A percentile compares a stretch with the other conserved stretches of the same genome.
Evolutionary conservation across 2,113 vertebrate genomes (phyloP).

Genomic region (Elgaria multicarinata): DNA sequence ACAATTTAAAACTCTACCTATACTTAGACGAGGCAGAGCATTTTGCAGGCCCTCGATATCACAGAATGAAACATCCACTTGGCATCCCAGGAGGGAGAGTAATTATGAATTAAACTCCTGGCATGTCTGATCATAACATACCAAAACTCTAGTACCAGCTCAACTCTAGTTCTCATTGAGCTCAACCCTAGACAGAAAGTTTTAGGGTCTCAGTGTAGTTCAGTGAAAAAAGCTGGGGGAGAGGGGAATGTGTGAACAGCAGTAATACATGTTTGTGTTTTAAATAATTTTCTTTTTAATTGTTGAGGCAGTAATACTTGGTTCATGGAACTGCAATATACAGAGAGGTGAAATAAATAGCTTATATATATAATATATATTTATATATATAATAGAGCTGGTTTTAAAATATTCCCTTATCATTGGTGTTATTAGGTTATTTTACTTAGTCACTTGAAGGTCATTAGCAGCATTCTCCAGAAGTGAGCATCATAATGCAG

Average conservation of each 20-base stretch:
- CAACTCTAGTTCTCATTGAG: neutral
- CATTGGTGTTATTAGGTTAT: constrained; percentile 85
- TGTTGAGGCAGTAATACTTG: constrained; percentile 87
- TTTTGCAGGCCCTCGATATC: neutral
- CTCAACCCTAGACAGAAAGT: constrained; percentile 9
- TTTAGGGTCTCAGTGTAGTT: neutral
- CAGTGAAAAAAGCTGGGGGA: constrained; percentile 5
- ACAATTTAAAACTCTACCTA: constrained; percentile 17
- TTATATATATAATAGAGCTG: constrained; percentile 87
- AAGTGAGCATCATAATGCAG: constrained; percentile 79
- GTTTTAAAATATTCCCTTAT: constrained; percentile 88
- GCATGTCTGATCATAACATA: neutral
- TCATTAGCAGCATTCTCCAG: constrained; percentile 86
- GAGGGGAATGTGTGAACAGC: constrained; percentile 59
- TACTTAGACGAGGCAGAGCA: neutral
- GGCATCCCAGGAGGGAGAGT: neutral
- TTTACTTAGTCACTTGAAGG: constrained; percentile 79
- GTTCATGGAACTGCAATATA: constrained; percentile 89
- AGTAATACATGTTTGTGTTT: constrained; percentile 67
- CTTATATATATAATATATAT: constrained; percentile 79
- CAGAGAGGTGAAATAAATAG: constrained; percentile 91
- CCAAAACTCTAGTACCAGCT: neutral
- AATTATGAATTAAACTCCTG: neutral
- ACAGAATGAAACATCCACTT: neutral
- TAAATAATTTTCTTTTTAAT: constrained; percentile 88